These are phyloP conservation scores for Lepidochrysops patricia DNA, from an alignment of 2,888 invertebrate species.

Conservation along the genomic window DNA sequence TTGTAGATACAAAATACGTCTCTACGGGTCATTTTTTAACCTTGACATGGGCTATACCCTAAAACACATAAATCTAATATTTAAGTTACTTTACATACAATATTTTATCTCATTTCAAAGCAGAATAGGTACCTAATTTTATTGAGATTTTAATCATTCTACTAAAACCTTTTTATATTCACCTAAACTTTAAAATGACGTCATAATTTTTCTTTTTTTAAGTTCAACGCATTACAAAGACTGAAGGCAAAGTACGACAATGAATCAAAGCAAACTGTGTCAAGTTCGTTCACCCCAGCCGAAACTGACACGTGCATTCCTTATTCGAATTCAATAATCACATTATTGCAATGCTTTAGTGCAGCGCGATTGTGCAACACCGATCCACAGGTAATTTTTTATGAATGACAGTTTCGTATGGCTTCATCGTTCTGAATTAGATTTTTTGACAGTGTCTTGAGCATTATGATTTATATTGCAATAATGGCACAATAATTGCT, in stretches of 20 bases:
- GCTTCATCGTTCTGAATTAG: neutral
- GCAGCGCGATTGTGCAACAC: neutral
- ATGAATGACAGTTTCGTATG: neutral
- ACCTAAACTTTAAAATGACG: too few relatives aligned
- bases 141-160: too few relatives aligned
- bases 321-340: slow-evolving; percentile 22
- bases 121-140: too few relatives aligned
- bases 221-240: neutral
- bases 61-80: neutral
- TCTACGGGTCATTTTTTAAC: neutral
- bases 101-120: too few relatives aligned
- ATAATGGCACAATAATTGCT: neutral
- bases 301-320: slow-evolving; percentile 51
- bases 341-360: slow-evolving; percentile 4
- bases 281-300: slow-evolving; percentile 53
- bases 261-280: slow-evolving; percentile 53
- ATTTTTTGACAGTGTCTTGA: neutral
- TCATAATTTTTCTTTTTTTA: neutral
- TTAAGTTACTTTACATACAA: too few relatives aligned
- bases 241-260: slow-evolving; percentile 30
- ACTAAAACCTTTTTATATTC: too few relatives aligned
- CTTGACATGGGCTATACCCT: neutral
- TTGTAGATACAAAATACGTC: neutral
- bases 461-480: neutral
- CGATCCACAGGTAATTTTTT: neutral